Base-by-base conservation (phyloP, 2,797 vertebrate genomes). In the Chrosomus eos region DNA sequence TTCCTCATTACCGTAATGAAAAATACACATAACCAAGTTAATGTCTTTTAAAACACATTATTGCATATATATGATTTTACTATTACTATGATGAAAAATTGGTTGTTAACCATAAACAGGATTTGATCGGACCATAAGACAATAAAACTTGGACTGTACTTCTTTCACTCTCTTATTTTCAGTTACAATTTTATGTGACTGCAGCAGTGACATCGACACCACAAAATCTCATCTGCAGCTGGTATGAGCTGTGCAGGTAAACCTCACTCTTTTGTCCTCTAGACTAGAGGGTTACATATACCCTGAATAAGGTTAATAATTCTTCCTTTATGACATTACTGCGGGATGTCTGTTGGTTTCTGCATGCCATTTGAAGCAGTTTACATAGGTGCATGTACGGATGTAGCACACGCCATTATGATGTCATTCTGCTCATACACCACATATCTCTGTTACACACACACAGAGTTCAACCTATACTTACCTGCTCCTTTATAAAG, bases 371-470 rank as follows among this genome's bases (percentile, higher is more conserved):
- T 40, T 23, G 26, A 36, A 51, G 40, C 38, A 45, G 70, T 72
- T 38, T 23, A 16, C n/a, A 62, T 71, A 26, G 13, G 36, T 73
- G n/a, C 36, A 45, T 62, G 31, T 21, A 43, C 13, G n/a, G 33
- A 55, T 64, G 26, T 26, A 70, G 36, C 36, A 16, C 28, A 51
- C 58, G 33, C 6, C 13, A 58, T 75, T 14, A 55, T 55, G 48
- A 75, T 55, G 19, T 58, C 51, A 60, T 60, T 76, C 48, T 36
- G 21, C 21, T 58, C 36, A 67, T 36, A 68, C 33, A 31, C 18
- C 38, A n/a, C 81, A 75, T 51, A 31, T 64, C 43, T 78, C 58
- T 55, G 53, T 74, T n/a, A 73, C 45, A 87, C 64, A 87, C 64
- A 84, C 60, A 80, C 51, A 73, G 16, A 33, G 26, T 8, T 6